Conservation (phyloP, 2,797 vertebrate species). For the Sebastes baramenuke region DNA sequence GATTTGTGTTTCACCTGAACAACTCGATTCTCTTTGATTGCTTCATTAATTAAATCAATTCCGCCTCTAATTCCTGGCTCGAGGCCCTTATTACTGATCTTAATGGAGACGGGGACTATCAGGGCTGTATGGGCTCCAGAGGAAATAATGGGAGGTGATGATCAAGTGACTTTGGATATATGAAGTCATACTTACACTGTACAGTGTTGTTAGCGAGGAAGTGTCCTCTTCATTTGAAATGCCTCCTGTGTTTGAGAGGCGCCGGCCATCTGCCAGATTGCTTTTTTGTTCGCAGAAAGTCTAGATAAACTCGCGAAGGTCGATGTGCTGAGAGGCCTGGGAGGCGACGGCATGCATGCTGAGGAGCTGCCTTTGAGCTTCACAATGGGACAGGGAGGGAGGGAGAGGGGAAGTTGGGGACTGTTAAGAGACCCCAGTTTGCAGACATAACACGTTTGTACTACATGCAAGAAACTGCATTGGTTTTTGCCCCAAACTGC, state of each 20-base stretch:
- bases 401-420: neutral
- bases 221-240: slow-evolving; percentile 41
- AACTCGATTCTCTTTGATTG: slow-evolving; percentile 41
- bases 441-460: too few relatives aligned
- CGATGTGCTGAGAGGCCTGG: slow-evolving; percentile 34
- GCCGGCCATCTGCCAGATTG: slow-evolving; percentile 59
- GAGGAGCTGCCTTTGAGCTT: slow-evolving; percentile 59
- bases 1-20: slow-evolving; percentile 45
- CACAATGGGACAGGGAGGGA: slow-evolving; percentile 23
- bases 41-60: slow-evolving; percentile 57
- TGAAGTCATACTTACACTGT: slow-evolving; percentile 2
- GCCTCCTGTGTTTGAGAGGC: slow-evolving; percentile 29
- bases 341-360: slow-evolving; percentile 59
- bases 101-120: slow-evolving; percentile 33
- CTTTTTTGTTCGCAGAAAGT: slow-evolving; percentile 48
- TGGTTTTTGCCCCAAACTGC: too few relatives aligned
- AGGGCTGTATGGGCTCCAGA: neutral
- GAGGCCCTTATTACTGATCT: slow-evolving; percentile 30
- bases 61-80: slow-evolving; percentile 21
- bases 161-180: slow-evolving; percentile 14
- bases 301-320: slow-evolving; percentile 75
- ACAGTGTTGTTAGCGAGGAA: neutral
- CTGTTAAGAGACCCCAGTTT: too few relatives aligned
- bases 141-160: neutral
- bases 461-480: too few relatives aligned